Evolutionary conservation across 1,140 invertebrate genomes (phyloP), one percentile per base, ranked within the genome.

Genomic region (Cydia amplana): DNA sequence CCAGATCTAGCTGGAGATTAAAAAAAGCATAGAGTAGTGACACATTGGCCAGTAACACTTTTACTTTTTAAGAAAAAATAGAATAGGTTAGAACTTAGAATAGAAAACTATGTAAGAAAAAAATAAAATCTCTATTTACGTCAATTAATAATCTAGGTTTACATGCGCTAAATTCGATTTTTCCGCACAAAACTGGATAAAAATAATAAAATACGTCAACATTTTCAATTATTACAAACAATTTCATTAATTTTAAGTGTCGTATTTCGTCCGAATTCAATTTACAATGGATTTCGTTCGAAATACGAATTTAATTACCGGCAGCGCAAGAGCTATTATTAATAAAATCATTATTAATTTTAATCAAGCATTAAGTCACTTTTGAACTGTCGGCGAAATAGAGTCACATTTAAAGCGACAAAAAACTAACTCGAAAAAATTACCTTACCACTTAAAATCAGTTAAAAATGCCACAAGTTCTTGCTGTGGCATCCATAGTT

Each of bases 1-100:
- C 82, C 83, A 80, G 75, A 79, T 32, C 76, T 76, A 72, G 72
- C 76, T 76, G 76, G 72, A 40, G 40, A 65, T 40, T 49, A 40
- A 72, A 36, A 67, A 70, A 18, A 70, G n/a, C 32, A 70, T 12
- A 18, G n/a, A 60, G 18, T 12, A 60, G 18, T 23, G 18, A 60
- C 20, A n/a, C 18, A 23, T 23, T 60, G 20, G 55, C n/a, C n/a
- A 51, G 16, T 18, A 51, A 4, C 63, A n/a, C 64, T 67, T 67
- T 7, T 32, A 14, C 25, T 67, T 32, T 67, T 67, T 28, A 16
- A 67, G 64, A 64, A 65, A 70, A 36, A 10, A 60, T n/a, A 60
- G 55, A 60, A 60, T 10, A 60, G n/a, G 4, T 70, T 12, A 70
- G 28, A 12, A 23, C 7, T 70, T 12, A 70, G 28, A 12, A 23